These are phyloP conservation scores for Rhinopomastus cyanomelas DNA, from an alignment of 2,113 vertebrate species.

Conservation along the genomic window DNA sequence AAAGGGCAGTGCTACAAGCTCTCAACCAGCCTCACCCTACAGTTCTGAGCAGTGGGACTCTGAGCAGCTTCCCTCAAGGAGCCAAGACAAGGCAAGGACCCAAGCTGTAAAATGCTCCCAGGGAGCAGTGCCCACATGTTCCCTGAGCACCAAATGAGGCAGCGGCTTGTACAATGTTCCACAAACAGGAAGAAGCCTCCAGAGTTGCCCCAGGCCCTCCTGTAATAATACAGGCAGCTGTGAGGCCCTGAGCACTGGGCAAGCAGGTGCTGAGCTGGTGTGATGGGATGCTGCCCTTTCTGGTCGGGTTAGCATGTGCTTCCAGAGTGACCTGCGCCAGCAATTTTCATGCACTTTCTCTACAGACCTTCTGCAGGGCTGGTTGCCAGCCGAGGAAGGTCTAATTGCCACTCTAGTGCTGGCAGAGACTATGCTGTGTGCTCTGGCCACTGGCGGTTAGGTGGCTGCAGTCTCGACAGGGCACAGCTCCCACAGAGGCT, in stretches of 20 bases:
- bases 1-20: background rate
- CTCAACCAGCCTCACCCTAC: background rate
- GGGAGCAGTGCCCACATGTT: background rate
- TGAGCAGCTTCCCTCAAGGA: background rate
- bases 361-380: background rate
- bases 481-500: rapidly evolving
- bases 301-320: background rate
- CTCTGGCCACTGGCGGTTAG: background rate
- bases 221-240: background rate
- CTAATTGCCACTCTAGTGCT: background rate
- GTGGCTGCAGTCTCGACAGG: background rate
- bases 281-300: background rate
- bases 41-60: background rate
- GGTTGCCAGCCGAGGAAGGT: background rate
- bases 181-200: background rate
- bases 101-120: background rate
- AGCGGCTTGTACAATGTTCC: conserved; percentile 16
- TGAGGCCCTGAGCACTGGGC: background rate
- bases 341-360: rapidly evolving
- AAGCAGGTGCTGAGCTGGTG: background rate
- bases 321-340: background rate
- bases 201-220: background rate
- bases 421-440: background rate
- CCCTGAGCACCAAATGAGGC: background rate
- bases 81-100: background rate